These are phyloP conservation scores for Drosophila subobscura DNA, from an alignment of 1,140 invertebrate genomes.

Conservation along the genomic window DNA sequence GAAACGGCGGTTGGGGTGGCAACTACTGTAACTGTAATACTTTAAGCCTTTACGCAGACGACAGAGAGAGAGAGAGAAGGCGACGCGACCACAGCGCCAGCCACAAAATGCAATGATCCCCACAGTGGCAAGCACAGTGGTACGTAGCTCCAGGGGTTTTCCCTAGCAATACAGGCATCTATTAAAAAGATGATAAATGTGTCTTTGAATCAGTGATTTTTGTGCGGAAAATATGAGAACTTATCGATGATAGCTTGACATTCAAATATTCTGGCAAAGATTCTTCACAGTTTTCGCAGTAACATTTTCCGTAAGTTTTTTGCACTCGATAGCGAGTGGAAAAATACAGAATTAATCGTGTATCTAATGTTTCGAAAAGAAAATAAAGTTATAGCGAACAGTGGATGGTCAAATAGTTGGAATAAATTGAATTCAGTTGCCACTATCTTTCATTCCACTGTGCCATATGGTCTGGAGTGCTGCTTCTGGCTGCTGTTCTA, in stretches of 20 bases:
- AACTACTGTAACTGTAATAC: conserved; percentile 77
- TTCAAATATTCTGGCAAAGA: no score
- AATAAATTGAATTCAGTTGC: neutral
- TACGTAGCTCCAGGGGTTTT: neutral
- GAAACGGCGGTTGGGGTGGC: neutral
- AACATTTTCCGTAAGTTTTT: no score
- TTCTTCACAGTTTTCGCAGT: no score
- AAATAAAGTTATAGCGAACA: no score
- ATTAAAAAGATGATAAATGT: neutral
- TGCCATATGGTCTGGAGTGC: conserved; percentile 32
- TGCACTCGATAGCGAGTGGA: no score
- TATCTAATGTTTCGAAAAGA: neutral
- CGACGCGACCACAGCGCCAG: conserved; percentile 66
- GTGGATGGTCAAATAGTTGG: no score
- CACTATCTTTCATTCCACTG: conserved; percentile 14
- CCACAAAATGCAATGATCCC: conserved; percentile 73
- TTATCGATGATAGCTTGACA: no score
- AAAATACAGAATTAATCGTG: no score
- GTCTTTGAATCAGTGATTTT: no score
- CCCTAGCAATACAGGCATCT: no score
- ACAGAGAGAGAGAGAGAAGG: conserved; percentile 17
- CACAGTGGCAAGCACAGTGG: conserved; percentile 21
- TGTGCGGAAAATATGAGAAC: no score
- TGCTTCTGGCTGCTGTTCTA: conserved; percentile 59
- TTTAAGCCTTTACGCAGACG: conserved; percentile 79